phyloP scores from a whole-genome alignment of 2,888 invertebrate species.

The Fragum sueziense region DNA sequence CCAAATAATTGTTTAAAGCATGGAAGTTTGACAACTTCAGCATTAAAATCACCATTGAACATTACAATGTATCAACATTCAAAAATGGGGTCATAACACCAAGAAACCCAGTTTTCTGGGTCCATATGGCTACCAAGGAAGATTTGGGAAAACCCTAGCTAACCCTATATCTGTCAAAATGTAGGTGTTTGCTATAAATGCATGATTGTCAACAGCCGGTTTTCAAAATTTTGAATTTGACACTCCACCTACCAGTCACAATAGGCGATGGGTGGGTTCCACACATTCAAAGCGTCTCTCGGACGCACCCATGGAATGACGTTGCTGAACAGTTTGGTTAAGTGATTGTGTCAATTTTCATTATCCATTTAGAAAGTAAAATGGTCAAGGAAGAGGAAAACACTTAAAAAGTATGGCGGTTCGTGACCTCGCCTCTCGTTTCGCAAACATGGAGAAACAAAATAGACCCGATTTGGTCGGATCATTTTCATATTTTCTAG shows the following conservation, averaged over 20 bases:
- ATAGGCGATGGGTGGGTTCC: not conserved
- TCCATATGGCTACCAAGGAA: too few relatives aligned
- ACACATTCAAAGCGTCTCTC: not conserved
- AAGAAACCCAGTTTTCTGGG: too few relatives aligned
- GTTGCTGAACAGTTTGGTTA: not conserved
- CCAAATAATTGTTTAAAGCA: too few relatives aligned
- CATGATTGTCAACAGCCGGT: too few relatives aligned
- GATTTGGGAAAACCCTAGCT: too few relatives aligned
- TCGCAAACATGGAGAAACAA: constrained; percentile 66
- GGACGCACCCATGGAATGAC: not conserved
- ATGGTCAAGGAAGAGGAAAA: constrained; percentile 18
- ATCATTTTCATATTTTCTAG: not conserved
- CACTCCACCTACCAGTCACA: constrained; percentile 37
- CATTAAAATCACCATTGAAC: too few relatives aligned
- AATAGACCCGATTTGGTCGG: constrained; percentile 25
- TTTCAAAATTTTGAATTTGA: not conserved
- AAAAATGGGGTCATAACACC: too few relatives aligned
- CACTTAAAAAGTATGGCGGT: constrained; percentile 56
- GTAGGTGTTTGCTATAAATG: too few relatives aligned
- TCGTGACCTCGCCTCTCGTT: constrained; percentile 65
- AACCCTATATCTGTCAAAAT: too few relatives aligned
- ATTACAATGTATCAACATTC: too few relatives aligned
- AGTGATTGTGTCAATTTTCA: not conserved
- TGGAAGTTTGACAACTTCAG: too few relatives aligned
- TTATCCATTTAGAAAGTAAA: not conserved